phyloP scores from a whole-genome alignment of 2,113 vertebrate species.

The Bombycilla garrulus region DNA sequence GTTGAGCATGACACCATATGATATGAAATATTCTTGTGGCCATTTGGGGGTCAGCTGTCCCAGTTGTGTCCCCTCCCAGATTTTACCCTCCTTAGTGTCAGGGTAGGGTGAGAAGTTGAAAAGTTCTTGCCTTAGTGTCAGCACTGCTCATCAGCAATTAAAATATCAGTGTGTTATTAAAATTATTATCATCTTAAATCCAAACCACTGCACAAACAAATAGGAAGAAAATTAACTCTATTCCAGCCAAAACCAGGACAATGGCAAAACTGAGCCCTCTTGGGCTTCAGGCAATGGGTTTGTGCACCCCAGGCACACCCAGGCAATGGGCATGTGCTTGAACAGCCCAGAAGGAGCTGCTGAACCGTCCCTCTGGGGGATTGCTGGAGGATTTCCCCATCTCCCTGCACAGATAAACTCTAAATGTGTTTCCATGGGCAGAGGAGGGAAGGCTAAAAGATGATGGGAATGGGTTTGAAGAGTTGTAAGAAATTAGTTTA shows the following conservation, averaged over 20 bases:
- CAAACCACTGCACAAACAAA: neutral
- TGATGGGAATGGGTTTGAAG: neutral
- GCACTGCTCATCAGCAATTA: neutral
- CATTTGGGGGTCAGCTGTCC: neutral
- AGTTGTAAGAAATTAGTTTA: neutral
- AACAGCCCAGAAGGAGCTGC: neutral
- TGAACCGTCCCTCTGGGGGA: accelerated
- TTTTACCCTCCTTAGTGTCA: neutral
- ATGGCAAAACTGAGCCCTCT: neutral
- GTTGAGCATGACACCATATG: neutral
- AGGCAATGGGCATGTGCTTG: neutral
- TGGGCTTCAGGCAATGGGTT: neutral
- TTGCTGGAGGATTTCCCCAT: neutral
- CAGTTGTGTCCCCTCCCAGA: neutral
- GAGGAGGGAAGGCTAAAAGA: neutral
- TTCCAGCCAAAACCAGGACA: neutral
- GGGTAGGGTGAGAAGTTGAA: neutral
- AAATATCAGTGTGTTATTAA: neutral
- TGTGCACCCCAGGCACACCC: neutral
- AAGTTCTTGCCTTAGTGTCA: neutral
- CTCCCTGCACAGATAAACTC: accelerated
- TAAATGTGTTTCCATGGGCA: neutral
- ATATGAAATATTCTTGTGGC: neutral
- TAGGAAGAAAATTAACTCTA: neutral
- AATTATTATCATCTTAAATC: neutral